phyloP scores from a whole-genome alignment of 2,113 vertebrate genomes.

The Physeter macrocephalus region DNA sequence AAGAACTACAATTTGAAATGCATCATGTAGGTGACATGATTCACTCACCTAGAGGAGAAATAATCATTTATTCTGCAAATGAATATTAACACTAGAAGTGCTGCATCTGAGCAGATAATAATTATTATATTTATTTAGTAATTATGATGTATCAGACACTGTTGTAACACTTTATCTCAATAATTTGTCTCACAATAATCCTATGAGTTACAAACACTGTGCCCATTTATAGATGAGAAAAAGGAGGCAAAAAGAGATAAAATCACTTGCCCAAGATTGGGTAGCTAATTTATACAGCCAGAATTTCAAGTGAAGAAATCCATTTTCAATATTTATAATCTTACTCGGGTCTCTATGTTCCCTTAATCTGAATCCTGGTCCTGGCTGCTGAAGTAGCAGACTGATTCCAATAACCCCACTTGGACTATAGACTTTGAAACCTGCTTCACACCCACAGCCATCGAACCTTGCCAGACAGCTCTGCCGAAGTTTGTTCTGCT shows the following conservation, averaged over 20 bases:
- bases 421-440: background rate
- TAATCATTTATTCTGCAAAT: background rate
- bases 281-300: background rate
- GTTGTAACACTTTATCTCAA: background rate
- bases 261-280: background rate
- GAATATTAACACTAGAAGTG: background rate
- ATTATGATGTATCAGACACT: background rate
- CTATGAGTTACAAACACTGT: background rate
- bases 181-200: background rate
- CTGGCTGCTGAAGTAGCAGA: background rate
- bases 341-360: accelerated
- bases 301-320: background rate
- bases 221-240: background rate
- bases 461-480: background rate
- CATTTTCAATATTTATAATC: background rate
- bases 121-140: background rate
- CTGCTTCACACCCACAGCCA: background rate
- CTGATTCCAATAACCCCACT: background rate
- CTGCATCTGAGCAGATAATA: background rate
- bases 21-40: background rate
- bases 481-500: background rate
- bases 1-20: background rate
- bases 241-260: background rate
- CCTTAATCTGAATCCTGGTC: background rate
- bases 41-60: background rate